A percentile compares a stretch with the other conserved stretches of the same genome.
Evolutionary conservation across 1,140 invertebrate species (phyloP).

Genomic region (Steinernema khuongi): DNA sequence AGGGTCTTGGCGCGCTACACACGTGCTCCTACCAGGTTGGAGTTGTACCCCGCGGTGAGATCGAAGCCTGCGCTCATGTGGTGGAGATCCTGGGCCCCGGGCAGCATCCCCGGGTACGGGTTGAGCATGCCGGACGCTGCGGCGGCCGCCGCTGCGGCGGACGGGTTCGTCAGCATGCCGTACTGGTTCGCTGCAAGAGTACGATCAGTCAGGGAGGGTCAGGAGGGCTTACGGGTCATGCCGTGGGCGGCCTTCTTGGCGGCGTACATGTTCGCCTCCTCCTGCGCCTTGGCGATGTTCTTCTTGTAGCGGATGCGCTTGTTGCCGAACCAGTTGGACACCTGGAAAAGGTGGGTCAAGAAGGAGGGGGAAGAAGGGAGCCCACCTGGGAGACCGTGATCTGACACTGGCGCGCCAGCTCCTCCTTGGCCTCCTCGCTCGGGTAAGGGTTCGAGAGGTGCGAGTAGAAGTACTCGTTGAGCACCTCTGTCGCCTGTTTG

Average conservation of each 20-base stretch:
- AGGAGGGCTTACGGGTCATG: conserved; percentile 13
- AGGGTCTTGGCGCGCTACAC: neutral
- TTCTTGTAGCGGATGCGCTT: conserved; percentile 99
- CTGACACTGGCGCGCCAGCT: conserved; percentile 95
- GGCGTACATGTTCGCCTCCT: conserved; percentile 97
- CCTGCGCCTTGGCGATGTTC: conserved; percentile 99
- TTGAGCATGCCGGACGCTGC: conserved; percentile 45
- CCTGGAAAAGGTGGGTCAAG: conserved; percentile 46
- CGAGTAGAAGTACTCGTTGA: conserved; percentile 99
- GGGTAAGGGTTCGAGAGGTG: conserved; percentile 99
- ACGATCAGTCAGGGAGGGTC: conserved; percentile 10
- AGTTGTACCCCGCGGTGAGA: conserved; percentile 32
- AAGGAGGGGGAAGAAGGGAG: conserved; percentile 60
- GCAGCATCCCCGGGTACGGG: conserved; percentile 33
- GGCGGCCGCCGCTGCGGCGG: conserved; percentile 37
- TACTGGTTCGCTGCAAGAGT: conserved; percentile 44
- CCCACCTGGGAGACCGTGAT: conserved; percentile 83
- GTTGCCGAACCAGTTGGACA: conserved; percentile 90
- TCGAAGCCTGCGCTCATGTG: conserved; percentile 39
- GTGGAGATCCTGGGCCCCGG: conserved; percentile 31
- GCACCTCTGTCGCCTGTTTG: conserved; percentile 98
- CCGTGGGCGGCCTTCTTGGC: conserved; percentile 79
- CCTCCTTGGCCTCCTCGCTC: conserved; percentile 98
- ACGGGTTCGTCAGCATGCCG: conserved; percentile 41
- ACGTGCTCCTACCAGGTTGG: conserved; percentile 23